Base-by-base conservation (phyloP, 2,113 vertebrate genomes). In the Lamprotornis superbus region DNA sequence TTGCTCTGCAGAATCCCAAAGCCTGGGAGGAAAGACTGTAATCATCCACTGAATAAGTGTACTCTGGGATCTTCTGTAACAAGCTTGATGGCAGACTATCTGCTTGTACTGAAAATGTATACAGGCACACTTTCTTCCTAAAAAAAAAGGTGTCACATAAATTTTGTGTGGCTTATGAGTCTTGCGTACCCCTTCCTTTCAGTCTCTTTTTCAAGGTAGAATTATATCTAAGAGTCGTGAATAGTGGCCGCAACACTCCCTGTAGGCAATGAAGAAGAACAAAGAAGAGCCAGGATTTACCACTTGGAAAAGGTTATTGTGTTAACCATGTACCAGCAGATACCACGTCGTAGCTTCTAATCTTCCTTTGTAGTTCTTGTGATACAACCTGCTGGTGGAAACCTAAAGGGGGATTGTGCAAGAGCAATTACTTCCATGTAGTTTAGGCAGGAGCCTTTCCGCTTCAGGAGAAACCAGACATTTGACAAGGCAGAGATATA, bases 131-230 rank as follows among this genome's bases (percentile, higher is more conserved):
- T 60, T 93, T 40, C 15, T 53, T 44, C 4, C 11, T 25, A 27
- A 46, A 61, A 28, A 21, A 21, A 13, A 30, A 19, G 1, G 3
- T 69, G 89, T 74, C 25, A 37, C 9, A 15, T 19, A 60, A 73
- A 65, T 53, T 78, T 70, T 55, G 5, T 3, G 0, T 28, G 39
- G 4, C 6, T 24, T n/a, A 17, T 59, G 0, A 0, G 15, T 70
- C 17, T 77, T 27, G 4, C 15, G 59, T 70, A 46, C 4, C 14
- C 3, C 10, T 65, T 42, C 24, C 8, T 89, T 82, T 75, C 39
- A 75, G 18, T 49, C n/a, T 81, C 49, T 69, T 83, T 95, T 60
- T 74, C 11, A 52, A 50, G 25, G 28, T 15, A 67, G 56, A 78
- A 67, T 87, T 61, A 1, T 77, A 31, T 35, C 12, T 74, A 27